Base-by-base conservation (phyloP, 1,140 invertebrate species). In the Aphelinus atriplicis region DNA sequence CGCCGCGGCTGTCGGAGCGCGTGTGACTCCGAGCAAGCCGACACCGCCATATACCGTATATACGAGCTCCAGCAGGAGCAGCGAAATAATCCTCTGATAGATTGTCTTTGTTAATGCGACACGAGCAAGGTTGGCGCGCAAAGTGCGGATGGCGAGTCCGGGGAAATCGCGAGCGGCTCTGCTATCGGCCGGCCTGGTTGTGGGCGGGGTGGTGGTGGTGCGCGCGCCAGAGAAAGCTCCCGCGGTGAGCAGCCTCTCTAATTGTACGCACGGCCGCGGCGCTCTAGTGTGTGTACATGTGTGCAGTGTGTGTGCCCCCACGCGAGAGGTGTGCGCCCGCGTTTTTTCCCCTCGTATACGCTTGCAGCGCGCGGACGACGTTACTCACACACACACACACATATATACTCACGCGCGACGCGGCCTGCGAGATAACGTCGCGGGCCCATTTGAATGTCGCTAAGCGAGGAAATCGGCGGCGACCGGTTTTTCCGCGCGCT, bases 201-300 rank as follows among this genome's bases (percentile, higher is more conserved):
- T 84, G 83, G 84, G 84, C 83, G 84, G 82, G 81, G 81, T 85
- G 82, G 80, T 82, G 26, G 26, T 26, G 26, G 26, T 26, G 26
- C 26, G 26, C 26, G 26, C 26, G 26, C 82, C 83, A 84, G 84
- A 85, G 84, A 85, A 85, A 85, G 83, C 83, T 63, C 67, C 62
- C 64, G 63, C 64, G 47, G 55, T 76, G 78, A 75, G 78, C 65
- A 60, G 65, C 70, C 70, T 73, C 73, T 75, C 66, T 75, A 69
- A 68, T 62, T 75, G 62, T 70, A 68, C 65, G 46, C 53, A 69
- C 56, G 55, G 55, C 58, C 60, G 51, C 61, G 47, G 66, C 60
- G 26, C 26, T 26, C 26, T 26, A 26, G 26, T 47, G 62, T 58
- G 68, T 60, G 50, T 48, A 50, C 56, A 26, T 53, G 55, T 68